A percentile compares a stretch with the other conserved stretches of the same genome.
phyloP scores from a whole-genome alignment of 2,888 invertebrate genomes.

The Ornithoptera alexandrae region DNA sequence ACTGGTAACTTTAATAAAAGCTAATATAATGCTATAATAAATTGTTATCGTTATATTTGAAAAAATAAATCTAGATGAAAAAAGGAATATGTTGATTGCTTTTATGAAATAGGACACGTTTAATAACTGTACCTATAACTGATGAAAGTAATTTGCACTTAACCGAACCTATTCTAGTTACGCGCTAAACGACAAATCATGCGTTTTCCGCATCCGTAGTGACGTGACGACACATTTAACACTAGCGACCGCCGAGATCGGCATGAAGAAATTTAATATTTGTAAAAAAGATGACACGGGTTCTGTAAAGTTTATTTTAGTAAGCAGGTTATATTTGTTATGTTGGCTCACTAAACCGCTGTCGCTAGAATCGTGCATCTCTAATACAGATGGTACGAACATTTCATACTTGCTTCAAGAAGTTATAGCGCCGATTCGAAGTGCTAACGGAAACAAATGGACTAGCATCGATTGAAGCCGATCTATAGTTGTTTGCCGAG shows the following conservation, averaged over 20 bases:
- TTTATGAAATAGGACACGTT: neutral
- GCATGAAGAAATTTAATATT: constrained; percentile 45
- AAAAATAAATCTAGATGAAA: neutral
- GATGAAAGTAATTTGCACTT: constrained; percentile 29
- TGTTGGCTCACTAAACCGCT: constrained; percentile 44
- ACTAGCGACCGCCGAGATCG: constrained; percentile 35
- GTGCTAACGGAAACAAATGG: constrained; percentile 76
- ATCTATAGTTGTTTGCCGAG: constrained; percentile 45
- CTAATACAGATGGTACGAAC: constrained; percentile 61
- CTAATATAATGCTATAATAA: neutral
- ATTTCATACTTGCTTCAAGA: constrained; percentile 68
- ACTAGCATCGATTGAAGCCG: constrained; percentile 62
- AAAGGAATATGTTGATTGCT: neutral
- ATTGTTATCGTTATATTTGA: neutral
- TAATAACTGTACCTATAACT: constrained; percentile 14
- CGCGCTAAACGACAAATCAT: constrained; percentile 49
- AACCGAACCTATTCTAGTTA: constrained; percentile 14
- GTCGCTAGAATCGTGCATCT: constrained; percentile 57
- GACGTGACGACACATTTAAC: constrained; percentile 54
- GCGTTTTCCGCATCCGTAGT: constrained; percentile 42
- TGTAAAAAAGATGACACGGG: constrained; percentile 43
- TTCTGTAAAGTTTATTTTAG: constrained; percentile 42
- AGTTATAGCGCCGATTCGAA: constrained; percentile 56
- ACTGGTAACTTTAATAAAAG: constrained; percentile 9
- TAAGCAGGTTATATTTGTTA: constrained; percentile 46